These are phyloP conservation scores for Zoanthus sansibaricus DNA, from an alignment of 92 coral and sea anemone genomes.

Conservation along the genomic window DNA sequence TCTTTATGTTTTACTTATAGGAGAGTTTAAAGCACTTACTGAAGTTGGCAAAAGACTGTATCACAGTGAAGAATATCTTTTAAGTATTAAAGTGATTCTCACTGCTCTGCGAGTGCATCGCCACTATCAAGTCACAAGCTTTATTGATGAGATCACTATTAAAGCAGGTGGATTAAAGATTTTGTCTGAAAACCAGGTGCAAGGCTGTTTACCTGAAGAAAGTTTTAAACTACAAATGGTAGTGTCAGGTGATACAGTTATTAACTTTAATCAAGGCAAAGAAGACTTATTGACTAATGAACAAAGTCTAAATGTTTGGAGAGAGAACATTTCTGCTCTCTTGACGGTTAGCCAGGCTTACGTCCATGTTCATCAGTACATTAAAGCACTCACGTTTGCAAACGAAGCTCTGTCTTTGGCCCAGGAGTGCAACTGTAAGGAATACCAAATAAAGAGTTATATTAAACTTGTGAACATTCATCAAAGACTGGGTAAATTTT, in stretches of 20 bases:
- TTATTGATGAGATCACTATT: conserved; percentile 36
- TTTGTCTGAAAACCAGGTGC: neutral
- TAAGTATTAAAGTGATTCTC: conserved; percentile 67
- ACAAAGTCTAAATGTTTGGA: neutral
- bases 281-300: neutral
- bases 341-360: conserved; percentile 67
- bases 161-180: conserved; percentile 17
- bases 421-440: conserved; percentile 62
- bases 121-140: conserved; percentile 35
- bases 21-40: conserved; percentile 71
- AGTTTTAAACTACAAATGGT: neutral
- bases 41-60: conserved; percentile 75
- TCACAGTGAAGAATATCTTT: conserved; percentile 52
- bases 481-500: conserved; percentile 76
- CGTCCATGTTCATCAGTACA: conserved; percentile 55
- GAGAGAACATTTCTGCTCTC: conserved; percentile 70
- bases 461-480: conserved; percentile 77
- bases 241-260: neutral
- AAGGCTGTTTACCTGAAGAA: conserved; percentile 1
- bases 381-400: conserved; percentile 62
- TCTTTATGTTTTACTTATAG: neutral
- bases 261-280: neutral
- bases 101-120: conserved; percentile 80
- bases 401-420: conserved; percentile 70
- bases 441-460: conserved; percentile 79